Base-by-base conservation (phyloP, 2,888 invertebrate species). In the Apodemia mormo region DNA sequence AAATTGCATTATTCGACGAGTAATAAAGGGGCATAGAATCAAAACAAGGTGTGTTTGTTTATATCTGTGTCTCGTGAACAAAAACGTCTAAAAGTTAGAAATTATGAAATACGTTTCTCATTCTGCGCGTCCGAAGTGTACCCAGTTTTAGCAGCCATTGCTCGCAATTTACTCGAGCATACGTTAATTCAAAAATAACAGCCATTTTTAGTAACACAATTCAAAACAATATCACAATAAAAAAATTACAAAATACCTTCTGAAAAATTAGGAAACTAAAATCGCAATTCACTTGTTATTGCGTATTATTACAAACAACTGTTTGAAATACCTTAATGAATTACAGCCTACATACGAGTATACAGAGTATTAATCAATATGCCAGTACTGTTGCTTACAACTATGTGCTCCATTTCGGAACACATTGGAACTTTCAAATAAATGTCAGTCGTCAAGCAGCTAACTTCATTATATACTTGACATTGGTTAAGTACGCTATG, bases 321-420 rank as follows among this genome's bases (percentile, higher is more conserved):
- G 4, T 49, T 49, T 49, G 12, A 12, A 45, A 49, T 49, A 49
- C 14, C 49, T 49, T 49, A 49, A 14, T 6, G 14, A 49, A 14
- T 49, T 14, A 45, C 45, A 45, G 45, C 12, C 58, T 12, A 58
- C 40, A 40, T 40, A 40, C 40, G 40, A 58, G n/a, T 58, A 58
- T 58, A 58, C 58, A 12, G 58, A 58, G 58, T 58, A 58, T 58
- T 29, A 58, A 58, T 58, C 22, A 45, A 22, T 58, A 58, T 6
- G 29, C 14, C 30, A 58, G 4, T 12, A 58, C 58, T 58, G 30
- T 30, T 58, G 12, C 12, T 9, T 9, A 29, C 30, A 45, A 12
- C 45, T 45, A 45, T 45, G 12, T 10, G 12, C 12, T 45, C 45
- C 12, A 45, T 45, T 45, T 45, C 12, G 45, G 45, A 45, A 45